Conservation (phyloP, 2,797 vertebrate species). For the Uromys caudimaculatus region DNA sequence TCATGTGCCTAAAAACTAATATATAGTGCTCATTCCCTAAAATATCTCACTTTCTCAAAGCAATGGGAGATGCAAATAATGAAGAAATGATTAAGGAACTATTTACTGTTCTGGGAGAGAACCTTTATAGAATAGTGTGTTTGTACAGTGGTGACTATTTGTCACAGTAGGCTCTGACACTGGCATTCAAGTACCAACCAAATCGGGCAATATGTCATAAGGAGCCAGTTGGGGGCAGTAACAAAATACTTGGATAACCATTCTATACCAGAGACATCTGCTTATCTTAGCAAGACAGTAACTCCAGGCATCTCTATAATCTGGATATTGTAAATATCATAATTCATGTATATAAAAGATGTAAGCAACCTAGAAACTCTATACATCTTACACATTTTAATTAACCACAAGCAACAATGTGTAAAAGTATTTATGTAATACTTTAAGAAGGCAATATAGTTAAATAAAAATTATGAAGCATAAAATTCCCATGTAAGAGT, state of each 20-base stretch:
- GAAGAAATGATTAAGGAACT: constrained; percentile 68
- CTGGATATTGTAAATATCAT: constrained; percentile 84
- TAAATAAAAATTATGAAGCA: not conserved
- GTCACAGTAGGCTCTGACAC: constrained; percentile 87
- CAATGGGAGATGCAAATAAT: constrained; percentile 18
- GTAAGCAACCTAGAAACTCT: constrained; percentile 23
- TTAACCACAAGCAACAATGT: not conserved
- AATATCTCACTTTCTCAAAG: constrained; percentile 67
- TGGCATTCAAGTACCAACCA: constrained; percentile 86
- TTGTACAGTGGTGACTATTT: constrained; percentile 90
- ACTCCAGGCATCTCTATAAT: constrained; percentile 78
- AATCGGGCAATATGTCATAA: constrained; percentile 87
- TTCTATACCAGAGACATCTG: constrained; percentile 85
- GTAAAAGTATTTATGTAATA: constrained; percentile 20
- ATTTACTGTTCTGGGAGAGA: constrained; percentile 63
- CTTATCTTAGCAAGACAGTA: constrained; percentile 86
- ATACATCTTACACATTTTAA: constrained; percentile 23
- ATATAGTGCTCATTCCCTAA: constrained; percentile 43
- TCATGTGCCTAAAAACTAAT: constrained; percentile 56
- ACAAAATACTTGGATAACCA: constrained; percentile 83
- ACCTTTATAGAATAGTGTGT: constrained; percentile 87
- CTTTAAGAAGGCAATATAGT: constrained; percentile 9
- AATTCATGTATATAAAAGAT: constrained; percentile 61
- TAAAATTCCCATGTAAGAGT: not conserved
- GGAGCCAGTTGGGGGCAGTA: constrained; percentile 86